Evolutionary conservation across 2,888 invertebrate species (phyloP).

Genomic region (Laspeyria flexula): DNA sequence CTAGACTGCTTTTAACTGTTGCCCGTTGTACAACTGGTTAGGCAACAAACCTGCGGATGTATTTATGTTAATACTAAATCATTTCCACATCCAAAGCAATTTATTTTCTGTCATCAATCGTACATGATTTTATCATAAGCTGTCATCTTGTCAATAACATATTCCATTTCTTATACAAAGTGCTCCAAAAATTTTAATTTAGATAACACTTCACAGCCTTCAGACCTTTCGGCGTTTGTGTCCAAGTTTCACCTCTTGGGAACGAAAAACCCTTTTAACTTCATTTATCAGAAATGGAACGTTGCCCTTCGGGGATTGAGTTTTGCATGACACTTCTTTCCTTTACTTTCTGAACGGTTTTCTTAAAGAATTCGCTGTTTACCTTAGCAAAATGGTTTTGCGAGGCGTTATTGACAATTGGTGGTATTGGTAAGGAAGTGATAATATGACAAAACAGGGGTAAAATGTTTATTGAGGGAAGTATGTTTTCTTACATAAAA

Average conservation of each 20-base stretch:
- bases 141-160: slow-evolving; percentile 19
- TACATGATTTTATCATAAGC: slow-evolving; percentile 10
- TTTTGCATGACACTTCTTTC: slow-evolving; percentile 67
- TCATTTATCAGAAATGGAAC: slow-evolving; percentile 75
- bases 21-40: no score
- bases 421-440: slow-evolving; percentile 18
- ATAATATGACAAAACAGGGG: slow-evolving; percentile 2
- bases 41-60: no score
- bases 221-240: slow-evolving; percentile 45
- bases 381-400: slow-evolving; percentile 25
- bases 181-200: slow-evolving; percentile 48
- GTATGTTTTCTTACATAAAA: neutral
- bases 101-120: no score
- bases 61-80: no score
- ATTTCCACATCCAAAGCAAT: no score
- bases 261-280: slow-evolving; percentile 69
- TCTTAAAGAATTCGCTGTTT: slow-evolving; percentile 28
- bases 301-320: slow-evolving; percentile 56
- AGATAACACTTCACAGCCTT: slow-evolving; percentile 43
- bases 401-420: slow-evolving; percentile 30
- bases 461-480: slow-evolving; percentile 6
- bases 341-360: slow-evolving; percentile 36
- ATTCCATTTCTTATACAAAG: slow-evolving; percentile 22
- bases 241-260: slow-evolving; percentile 52
- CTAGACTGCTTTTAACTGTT: no score